Conservation (phyloP, 2,888 invertebrate species). For the Agrochola litura region DNA sequence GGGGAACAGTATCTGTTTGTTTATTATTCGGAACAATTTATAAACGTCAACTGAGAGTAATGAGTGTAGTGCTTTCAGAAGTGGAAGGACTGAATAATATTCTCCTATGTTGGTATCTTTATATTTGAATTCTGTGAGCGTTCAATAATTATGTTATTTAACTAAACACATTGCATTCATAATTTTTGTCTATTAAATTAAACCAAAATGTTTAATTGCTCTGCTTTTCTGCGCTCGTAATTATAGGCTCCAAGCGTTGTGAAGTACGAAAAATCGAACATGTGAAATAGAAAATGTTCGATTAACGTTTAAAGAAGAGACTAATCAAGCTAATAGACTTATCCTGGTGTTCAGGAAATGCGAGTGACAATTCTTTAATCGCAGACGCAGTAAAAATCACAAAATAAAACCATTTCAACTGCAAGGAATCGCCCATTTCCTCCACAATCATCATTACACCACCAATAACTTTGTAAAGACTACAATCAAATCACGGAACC, state of each 20-base stretch:
- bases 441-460: background rate
- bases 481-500: conserved; percentile 42
- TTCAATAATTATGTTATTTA: background rate
- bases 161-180: background rate
- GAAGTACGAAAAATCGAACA: background rate
- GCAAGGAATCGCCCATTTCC: conserved; percentile 14
- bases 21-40: conserved; percentile 44
- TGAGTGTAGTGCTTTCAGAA: conserved; percentile 19
- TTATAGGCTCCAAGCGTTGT: background rate
- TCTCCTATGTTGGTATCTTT: background rate
- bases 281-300: background rate
- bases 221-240: too few relatives aligned
- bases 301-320: background rate
- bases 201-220: background rate
- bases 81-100: conserved; percentile 2
- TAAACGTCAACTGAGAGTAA: conserved; percentile 37
- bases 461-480: conserved; percentile 31
- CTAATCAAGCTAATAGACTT: background rate
- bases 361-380: background rate
- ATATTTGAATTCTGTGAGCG: background rate
- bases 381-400: too few relatives aligned
- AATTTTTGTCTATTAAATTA: too few relatives aligned
- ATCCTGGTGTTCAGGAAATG: background rate
- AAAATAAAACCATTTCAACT: background rate
- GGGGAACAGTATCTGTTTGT: conserved; percentile 33